These are phyloP conservation scores for human (Homo sapiens) DNA, from an alignment of 2,113 vertebrate genomes.

Conservation along the genomic window DNA sequence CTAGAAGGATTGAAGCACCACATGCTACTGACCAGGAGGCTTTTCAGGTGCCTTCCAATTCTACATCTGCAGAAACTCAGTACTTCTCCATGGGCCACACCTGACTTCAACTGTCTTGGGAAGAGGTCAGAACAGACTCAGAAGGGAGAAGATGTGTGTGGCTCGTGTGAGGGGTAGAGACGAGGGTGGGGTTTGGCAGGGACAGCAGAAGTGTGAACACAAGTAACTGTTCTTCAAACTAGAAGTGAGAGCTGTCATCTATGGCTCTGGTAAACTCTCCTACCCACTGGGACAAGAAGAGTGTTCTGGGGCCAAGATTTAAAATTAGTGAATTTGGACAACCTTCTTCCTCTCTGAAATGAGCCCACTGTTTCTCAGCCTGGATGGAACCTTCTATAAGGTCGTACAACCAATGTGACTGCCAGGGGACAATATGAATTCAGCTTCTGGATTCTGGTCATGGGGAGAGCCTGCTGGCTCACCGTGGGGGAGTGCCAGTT, in stretches of 20 bases:
- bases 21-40: neutral
- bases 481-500: constrained; percentile 94
- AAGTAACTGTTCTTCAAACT: neutral
- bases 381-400: neutral
- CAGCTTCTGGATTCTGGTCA: neutral
- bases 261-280: neutral
- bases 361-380: neutral
- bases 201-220: neutral
- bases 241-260: fast-evolving
- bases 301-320: neutral
- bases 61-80: neutral
- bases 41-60: neutral
- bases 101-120: neutral
- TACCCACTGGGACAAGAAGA: fast-evolving
- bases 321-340: fast-evolving
- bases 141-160: neutral
- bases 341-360: neutral
- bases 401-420: neutral
- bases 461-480: neutral
- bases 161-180: neutral
- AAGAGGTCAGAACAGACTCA: neutral
- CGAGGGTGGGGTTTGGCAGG: neutral
- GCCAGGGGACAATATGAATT: fast-evolving
- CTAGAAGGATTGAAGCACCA: neutral
- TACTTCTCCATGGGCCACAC: neutral